Base-by-base conservation (phyloP, 1,140 invertebrate species). In the Himalopsyche phryganea region DNA sequence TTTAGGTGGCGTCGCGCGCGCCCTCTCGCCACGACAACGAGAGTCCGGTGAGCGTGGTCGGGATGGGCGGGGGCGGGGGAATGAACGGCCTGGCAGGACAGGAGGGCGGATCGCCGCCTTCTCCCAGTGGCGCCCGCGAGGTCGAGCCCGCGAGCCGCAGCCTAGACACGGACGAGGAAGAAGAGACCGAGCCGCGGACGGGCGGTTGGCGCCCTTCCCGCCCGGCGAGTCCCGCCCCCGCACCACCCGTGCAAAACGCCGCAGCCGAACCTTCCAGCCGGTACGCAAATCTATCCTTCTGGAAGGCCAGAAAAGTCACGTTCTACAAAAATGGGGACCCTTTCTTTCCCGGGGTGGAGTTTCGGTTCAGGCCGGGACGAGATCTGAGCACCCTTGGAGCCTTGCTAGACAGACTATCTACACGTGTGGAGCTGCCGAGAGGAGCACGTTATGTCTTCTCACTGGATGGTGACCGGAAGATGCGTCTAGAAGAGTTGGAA, bases 311-410 rank as follows among this genome's bases (percentile, higher is more conserved):
- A 50, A 77, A 92, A 17, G 89, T 96, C 33, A 87, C 89, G 0
- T 96, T 97, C 73, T 97, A 90, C 74, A 86, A 90, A 68, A 98
- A 96, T 83, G 94, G 94, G 3, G 93, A 96, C 72, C 88, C 89
- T 0, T 92, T 94, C 70, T 92, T 89, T 72, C 91, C 90, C 36
- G 92, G 92, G 0, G 82, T 94, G 14, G 91, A 93, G 70, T 88
- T 92, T 67, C 85, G 92, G 36, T 94, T 96, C 68, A 91, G 90
- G 63, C 89, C 91, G 2, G 88, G 91, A 1, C 81, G 91, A 54
- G 92, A 94, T 69, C 88, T 96, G 62, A 85, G 84, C n/a, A 90
- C 86, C 7, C 74, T 96, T 76, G 92, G 96, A 66, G 86, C 87
- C 5, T 79, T 98, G 3, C 79, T 93, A 61, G 91, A 93, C 66